Percentiles rank a stretch among this genome's conserved stretches.
Evolutionary conservation across 2,888 invertebrate genomes (phyloP).

Genomic region (Pherbina coryleti): DNA sequence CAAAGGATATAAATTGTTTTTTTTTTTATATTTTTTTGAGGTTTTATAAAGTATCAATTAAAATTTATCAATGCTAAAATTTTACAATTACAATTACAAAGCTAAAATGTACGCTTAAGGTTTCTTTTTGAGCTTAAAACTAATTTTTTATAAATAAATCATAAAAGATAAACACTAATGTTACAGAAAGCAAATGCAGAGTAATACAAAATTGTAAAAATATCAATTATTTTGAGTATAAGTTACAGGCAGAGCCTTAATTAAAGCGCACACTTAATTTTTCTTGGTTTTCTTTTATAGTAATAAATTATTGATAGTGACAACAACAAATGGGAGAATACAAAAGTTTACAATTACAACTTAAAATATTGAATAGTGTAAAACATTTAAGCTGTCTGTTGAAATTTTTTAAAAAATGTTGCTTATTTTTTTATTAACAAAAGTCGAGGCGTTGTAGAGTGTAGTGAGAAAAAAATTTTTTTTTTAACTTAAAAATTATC

Average conservation of each 20-base stretch:
- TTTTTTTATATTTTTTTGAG: background rate
- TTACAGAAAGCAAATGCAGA: slow-evolving; percentile 1
- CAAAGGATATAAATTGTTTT: background rate
- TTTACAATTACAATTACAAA: background rate
- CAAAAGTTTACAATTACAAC: background rate
- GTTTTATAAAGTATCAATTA: background rate
- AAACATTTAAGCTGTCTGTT: background rate
- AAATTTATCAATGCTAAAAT: background rate
- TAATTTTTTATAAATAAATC: slow-evolving; percentile 10
- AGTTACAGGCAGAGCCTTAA: slow-evolving; percentile 9
- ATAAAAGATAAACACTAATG: background rate
- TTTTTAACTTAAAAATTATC: too few relatives aligned
- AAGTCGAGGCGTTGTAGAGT: too few relatives aligned
- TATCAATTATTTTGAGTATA: slow-evolving; percentile 8
- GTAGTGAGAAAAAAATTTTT: too few relatives aligned
- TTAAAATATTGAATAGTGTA: background rate
- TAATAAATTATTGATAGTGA: slow-evolving; percentile 4
- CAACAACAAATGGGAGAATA: slow-evolving; percentile 12
- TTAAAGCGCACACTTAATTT: slow-evolving; percentile 17
- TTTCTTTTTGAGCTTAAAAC: slow-evolving; percentile 2
- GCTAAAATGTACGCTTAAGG: background rate
- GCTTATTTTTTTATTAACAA: too few relatives aligned
- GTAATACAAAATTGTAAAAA: background rate
- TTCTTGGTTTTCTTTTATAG: background rate
- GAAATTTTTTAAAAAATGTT: too few relatives aligned